Percentiles rank a stretch among this genome's conserved stretches.
These are phyloP conservation scores for Ephydatia muelleri DNA, from an alignment of 37 sponge, comb jelly and placozoan genomes.

Conservation along the genomic window DNA sequence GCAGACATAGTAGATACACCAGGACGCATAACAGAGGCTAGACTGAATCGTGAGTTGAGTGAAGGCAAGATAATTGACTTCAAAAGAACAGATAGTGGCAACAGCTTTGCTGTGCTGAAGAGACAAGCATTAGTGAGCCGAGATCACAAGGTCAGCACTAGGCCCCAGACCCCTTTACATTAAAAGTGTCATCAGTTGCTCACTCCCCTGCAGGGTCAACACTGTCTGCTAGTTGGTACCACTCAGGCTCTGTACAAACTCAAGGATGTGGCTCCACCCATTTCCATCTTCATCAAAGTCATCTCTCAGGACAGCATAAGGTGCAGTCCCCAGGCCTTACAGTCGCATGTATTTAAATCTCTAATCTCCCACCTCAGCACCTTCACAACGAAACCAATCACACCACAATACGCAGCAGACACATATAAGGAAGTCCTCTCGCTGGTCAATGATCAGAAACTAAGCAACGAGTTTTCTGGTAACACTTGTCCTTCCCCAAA, in stretches of 20 bases:
- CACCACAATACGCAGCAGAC: not conserved
- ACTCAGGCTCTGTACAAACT: slow-evolving; percentile 38
- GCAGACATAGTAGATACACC: slow-evolving; percentile 52
- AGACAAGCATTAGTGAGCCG: slow-evolving; percentile 10
- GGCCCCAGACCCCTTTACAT: too few species aligned
- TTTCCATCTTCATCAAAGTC: slow-evolving; percentile 69
- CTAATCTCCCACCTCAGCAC: not conserved
- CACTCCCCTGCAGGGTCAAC: slow-evolving; percentile 31
- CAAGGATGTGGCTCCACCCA: slow-evolving; percentile 54
- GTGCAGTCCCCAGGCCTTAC: slow-evolving; percentile 32
- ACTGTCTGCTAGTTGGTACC: slow-evolving; percentile 47
- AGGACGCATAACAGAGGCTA: slow-evolving; percentile 53
- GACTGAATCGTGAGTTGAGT: slow-evolving; percentile 43
- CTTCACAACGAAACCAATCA: too few species aligned
- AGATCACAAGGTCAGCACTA: slow-evolving; percentile 32
- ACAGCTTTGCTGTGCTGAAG: slow-evolving; percentile 40
- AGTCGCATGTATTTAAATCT: not conserved
- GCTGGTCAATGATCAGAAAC: not conserved
- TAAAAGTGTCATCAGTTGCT: too few species aligned
- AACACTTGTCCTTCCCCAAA: not conserved
- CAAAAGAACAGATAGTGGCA: slow-evolving; percentile 17
- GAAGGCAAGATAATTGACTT: slow-evolving; percentile 57
- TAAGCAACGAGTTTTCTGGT: not conserved
- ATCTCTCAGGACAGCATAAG: slow-evolving; percentile 74
- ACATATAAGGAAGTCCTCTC: not conserved